These are phyloP conservation scores for Himalopsyche tibetana DNA, from an alignment of 2,888 invertebrate species.

Conservation along the genomic window DNA sequence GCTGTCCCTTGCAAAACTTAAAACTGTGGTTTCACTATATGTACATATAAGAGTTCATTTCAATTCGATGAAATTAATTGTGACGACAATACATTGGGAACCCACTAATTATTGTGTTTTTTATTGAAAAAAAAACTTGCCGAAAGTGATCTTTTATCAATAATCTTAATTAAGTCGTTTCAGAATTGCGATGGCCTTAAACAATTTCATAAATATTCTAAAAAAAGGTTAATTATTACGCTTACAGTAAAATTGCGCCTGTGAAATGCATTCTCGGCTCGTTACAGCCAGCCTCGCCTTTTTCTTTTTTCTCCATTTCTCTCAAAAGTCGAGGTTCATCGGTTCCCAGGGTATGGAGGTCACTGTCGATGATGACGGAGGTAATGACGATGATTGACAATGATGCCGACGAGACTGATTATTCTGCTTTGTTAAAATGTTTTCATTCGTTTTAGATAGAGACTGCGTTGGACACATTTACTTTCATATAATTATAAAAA, in stretches of 20 bases:
- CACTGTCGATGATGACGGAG: conserved; percentile 49
- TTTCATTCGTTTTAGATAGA: background rate
- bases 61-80: too few relatives aligned
- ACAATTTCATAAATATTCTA: too few relatives aligned
- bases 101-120: too few relatives aligned
- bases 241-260: background rate
- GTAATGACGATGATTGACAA: conserved; percentile 51
- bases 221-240: background rate
- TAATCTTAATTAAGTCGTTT: background rate
- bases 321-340: conserved; percentile 58
- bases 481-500: background rate
- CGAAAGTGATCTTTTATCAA: background rate
- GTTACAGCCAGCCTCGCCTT: background rate
- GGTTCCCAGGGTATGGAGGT: conserved; percentile 53
- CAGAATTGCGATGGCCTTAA: too few relatives aligned
- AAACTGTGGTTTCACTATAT: too few relatives aligned
- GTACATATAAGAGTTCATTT: too few relatives aligned
- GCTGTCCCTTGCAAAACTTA: too few relatives aligned
- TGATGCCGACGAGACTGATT: conserved; percentile 48
- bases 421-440: conserved; percentile 39
- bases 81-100: too few relatives aligned
- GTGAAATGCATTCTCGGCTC: background rate
- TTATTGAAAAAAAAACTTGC: background rate
- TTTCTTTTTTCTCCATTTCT: conserved; percentile 17
- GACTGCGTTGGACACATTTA: background rate